These are phyloP conservation scores for Sycobia sp. DNA, from an alignment of 1,140 invertebrate genomes.

Conservation along the genomic window DNA sequence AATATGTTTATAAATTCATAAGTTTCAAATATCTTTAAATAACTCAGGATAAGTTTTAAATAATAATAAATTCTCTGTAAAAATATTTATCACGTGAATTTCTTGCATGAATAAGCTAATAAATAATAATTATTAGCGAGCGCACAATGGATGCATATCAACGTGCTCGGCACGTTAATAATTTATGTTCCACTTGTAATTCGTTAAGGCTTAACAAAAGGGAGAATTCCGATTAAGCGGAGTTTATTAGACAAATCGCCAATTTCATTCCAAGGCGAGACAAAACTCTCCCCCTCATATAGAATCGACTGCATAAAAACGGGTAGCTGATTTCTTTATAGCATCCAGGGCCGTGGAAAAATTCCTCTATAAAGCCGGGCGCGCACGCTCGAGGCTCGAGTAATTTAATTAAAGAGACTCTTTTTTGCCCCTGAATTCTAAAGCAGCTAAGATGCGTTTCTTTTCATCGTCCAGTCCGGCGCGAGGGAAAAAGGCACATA, in stretches of 20 bases:
- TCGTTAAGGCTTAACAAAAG: too few species aligned
- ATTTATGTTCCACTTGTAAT: too few species aligned
- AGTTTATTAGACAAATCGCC: slow-evolving; percentile 25
- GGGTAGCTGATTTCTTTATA: neutral
- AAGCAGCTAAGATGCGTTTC: slow-evolving; percentile 12
- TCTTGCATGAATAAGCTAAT: too few species aligned
- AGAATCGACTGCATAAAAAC: neutral
- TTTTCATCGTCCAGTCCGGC: neutral
- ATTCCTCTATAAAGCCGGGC: neutral
- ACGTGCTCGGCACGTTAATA: too few species aligned
- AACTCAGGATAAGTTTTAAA: too few species aligned
- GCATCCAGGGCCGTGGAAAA: neutral
- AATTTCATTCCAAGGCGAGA: neutral
- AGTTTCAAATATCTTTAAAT: too few species aligned
- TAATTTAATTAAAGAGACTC: slow-evolving; percentile 23
- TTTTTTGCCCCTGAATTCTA: slow-evolving; percentile 1
- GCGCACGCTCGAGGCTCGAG: neutral
- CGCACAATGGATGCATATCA: too few species aligned
- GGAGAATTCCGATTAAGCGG: neutral
- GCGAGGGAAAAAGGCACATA: slow-evolving; percentile 7
- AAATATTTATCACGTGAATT: too few species aligned
- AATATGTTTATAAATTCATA: too few species aligned
- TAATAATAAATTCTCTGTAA: too few species aligned
- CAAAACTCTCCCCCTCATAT: neutral
- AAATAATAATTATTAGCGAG: too few species aligned